phyloP scores from a whole-genome alignment of 2,113 vertebrate genomes.

The Perca flavescens region DNA sequence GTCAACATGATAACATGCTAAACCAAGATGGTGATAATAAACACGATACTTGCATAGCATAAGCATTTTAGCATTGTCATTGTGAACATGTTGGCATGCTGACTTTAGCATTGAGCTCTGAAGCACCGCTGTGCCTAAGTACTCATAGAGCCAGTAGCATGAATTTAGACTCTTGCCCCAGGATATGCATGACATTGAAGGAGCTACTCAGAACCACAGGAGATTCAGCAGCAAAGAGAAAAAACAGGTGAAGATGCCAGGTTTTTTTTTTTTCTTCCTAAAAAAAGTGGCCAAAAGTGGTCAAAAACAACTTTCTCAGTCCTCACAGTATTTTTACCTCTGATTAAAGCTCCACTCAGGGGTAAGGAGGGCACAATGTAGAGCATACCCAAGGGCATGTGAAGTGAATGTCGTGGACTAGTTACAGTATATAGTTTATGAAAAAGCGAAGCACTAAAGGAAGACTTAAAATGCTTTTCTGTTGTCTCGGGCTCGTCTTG shows the following conservation, averaged over 20 bases:
- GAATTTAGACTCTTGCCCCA: not conserved
- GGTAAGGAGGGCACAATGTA: constrained; percentile 34
- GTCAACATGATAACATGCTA: not conserved
- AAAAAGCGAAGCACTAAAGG: constrained; percentile 4
- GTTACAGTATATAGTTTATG: constrained; percentile 40
- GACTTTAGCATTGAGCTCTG: not conserved
- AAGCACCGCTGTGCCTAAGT: not conserved
- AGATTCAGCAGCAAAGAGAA: not conserved
- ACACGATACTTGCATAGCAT: not conserved
- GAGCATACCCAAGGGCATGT: constrained; percentile 42
- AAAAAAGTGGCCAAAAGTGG: not conserved
- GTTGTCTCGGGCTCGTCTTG: too few relatives aligned
- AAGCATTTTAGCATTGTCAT: not conserved
- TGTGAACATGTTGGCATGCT: not conserved
- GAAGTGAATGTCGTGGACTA: constrained; percentile 35
- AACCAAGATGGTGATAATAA: not conserved
- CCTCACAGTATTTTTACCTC: constrained; percentile 15
- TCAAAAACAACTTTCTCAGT: constrained; percentile 28
- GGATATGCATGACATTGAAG: not conserved
- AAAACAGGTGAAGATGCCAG: constrained; percentile 1
- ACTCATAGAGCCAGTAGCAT: not conserved
- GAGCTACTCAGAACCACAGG: not conserved
- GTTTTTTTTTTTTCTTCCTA: not conserved
- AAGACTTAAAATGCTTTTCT: not conserved
- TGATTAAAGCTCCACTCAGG: constrained; percentile 34